Percentiles rank a stretch among this genome's conserved stretches.
Evolutionary conservation across 2,888 invertebrate species (phyloP).

Genomic region (Spilarctia lutea): DNA sequence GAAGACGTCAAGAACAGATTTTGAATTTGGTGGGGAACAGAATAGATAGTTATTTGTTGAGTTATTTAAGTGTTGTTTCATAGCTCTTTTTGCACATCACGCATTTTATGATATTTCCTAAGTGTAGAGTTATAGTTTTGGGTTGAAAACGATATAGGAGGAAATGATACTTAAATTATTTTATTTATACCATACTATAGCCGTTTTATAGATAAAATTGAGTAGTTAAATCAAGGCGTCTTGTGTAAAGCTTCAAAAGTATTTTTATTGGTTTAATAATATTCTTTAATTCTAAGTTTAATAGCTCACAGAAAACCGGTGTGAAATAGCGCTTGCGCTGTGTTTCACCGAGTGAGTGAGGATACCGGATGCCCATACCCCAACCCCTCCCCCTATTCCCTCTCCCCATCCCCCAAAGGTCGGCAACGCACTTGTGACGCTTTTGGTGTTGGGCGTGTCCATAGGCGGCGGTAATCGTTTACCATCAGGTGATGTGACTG

Average conservation of each 20-base stretch:
- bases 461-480: too few relatives aligned
- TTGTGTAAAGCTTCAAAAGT: neutral
- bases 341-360: too few relatives aligned
- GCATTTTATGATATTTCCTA: neutral
- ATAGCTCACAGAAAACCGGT: too few relatives aligned
- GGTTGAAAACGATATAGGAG: neutral
- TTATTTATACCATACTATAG: neutral
- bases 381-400: too few relatives aligned
- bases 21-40: conserved; percentile 2
- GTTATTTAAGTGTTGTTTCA: conserved; percentile 6
- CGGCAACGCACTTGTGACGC: too few relatives aligned
- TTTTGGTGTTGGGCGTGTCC: too few relatives aligned
- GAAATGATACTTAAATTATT: neutral
- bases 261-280: neutral
- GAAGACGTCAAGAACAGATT: conserved; percentile 26
- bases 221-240: neutral
- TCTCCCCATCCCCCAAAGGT: too few relatives aligned
- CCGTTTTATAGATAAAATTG: neutral
- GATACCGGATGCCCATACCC: too few relatives aligned
- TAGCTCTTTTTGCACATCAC: neutral
- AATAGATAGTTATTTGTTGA: conserved; percentile 8
- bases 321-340: too few relatives aligned
- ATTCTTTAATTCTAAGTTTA: too few relatives aligned
- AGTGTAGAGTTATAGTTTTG: neutral
- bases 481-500: too few relatives aligned